A percentile compares a stretch with the other conserved stretches of the same genome.
Evolutionary conservation across 2,888 invertebrate genomes (phyloP).

Genomic region (Alloscopus bannaensis): DNA sequence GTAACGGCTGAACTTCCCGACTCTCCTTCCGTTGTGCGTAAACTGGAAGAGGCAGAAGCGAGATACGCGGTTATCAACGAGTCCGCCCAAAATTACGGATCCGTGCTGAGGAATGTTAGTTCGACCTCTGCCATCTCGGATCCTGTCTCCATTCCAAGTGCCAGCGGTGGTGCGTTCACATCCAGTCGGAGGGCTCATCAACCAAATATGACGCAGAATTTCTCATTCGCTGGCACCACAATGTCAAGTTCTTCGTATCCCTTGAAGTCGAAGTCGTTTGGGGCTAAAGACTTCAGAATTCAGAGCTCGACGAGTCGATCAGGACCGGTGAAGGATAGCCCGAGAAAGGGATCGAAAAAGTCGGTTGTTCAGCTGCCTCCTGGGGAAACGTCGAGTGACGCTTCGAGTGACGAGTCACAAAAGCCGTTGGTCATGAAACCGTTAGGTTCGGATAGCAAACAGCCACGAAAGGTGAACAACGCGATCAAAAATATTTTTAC

Average conservation of each 20-base stretch:
- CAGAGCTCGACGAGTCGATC: conserved; percentile 5
- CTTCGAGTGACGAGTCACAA: conserved; percentile 72
- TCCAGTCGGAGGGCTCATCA: conserved; percentile 22
- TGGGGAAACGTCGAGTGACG: conserved; percentile 68
- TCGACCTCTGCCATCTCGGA: conserved; percentile 62
- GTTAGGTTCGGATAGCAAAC: conserved; percentile 54
- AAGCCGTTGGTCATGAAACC: conserved; percentile 69
- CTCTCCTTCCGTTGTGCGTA: conserved; percentile 68
- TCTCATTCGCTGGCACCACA: conserved; percentile 53
- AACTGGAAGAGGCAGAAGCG: conserved; percentile 65
- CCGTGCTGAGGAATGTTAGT: conserved; percentile 47
- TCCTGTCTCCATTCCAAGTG: conserved; percentile 61
- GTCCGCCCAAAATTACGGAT: conserved; percentile 29
- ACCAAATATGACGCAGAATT: conserved; percentile 55
- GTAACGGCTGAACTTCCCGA: conserved; percentile 72
- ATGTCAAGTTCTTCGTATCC: conserved; percentile 42
- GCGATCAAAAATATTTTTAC: background rate
- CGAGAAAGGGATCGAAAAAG: conserved; percentile 52
- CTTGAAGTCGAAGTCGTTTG: conserved; percentile 62
- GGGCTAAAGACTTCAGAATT: conserved; percentile 61
- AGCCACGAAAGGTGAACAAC: conserved; percentile 56
- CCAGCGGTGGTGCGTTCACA: conserved; percentile 28
- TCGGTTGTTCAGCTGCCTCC: conserved; percentile 23
- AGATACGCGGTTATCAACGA: conserved; percentile 63
- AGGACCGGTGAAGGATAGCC: conserved; percentile 56